A percentile compares a stretch with the other conserved stretches of the same genome.
These are phyloP conservation scores for Philereme vetulata DNA, from an alignment of 2,888 invertebrate species.

Conservation along the genomic window DNA sequence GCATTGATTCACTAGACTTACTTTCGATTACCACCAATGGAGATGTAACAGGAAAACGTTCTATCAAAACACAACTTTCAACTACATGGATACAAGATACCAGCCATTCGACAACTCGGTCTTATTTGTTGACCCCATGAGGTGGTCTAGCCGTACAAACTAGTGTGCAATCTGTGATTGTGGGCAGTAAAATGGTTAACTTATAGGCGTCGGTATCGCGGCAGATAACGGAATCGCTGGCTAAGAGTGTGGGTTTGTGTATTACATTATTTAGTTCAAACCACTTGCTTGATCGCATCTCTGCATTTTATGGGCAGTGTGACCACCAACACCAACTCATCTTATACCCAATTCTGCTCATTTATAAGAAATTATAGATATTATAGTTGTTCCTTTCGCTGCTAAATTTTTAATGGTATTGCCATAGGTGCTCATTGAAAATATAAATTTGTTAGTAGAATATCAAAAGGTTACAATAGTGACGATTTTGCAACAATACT, in stretches of 20 bases:
- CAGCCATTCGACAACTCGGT: conserved; percentile 9
- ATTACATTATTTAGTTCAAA: conserved; percentile 23
- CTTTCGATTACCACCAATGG: not conserved
- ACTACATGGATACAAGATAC: conserved; percentile 16
- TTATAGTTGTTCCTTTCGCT: no score
- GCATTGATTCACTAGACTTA: no score
- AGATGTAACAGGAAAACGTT: not conserved
- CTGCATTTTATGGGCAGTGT: conserved; percentile 13
- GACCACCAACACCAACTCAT: conserved; percentile 18
- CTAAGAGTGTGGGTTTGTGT: conserved; percentile 26
- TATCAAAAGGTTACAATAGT: no score
- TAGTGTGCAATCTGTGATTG: conserved; percentile 18
- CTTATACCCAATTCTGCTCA: not conserved
- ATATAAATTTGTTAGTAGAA: no score
- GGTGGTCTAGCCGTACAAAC: conserved; percentile 22
- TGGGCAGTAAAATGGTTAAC: conserved; percentile 36
- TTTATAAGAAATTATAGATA: no score
- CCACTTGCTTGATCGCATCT: conserved; percentile 27
- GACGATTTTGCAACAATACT: no score
- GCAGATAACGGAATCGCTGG: conserved; percentile 37
- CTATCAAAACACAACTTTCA: conserved; percentile 8
- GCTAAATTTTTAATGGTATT: no score
- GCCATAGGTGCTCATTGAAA: no score
- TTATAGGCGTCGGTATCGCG: conserved; percentile 36
- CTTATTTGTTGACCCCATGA: conserved; percentile 20